These are phyloP conservation scores for Andrena camellia DNA, from an alignment of 2,888 invertebrate species.

Conservation along the genomic window DNA sequence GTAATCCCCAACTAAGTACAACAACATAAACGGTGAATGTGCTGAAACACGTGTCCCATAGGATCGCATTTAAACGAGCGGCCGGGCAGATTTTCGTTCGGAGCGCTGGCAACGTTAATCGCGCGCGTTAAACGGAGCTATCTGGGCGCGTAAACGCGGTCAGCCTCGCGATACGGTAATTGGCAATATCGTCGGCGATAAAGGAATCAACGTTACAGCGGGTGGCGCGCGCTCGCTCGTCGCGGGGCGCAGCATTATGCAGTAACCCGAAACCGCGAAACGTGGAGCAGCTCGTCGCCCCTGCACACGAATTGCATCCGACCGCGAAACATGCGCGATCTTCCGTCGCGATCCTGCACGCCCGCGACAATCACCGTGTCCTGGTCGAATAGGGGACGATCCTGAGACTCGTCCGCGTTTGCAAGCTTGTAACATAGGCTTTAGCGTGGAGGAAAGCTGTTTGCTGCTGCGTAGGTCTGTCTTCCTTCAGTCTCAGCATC, in stretches of 20 bases:
- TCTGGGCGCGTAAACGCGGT: conserved; percentile 61
- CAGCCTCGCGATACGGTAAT: conserved; percentile 75
- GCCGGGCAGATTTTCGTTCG: conserved; percentile 25
- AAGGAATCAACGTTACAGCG: conserved; percentile 77
- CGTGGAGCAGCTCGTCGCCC: conserved; percentile 67
- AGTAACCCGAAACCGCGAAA: conserved; percentile 80
- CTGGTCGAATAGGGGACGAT: background rate
- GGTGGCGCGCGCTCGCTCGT: background rate
- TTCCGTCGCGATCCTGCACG: conserved; percentile 59
- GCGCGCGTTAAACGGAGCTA: conserved; percentile 69
- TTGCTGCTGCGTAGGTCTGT: no score
- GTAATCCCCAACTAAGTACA: no score
- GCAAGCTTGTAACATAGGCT: background rate
- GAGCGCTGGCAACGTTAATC: conserved; percentile 56
- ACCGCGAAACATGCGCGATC: conserved; percentile 77
- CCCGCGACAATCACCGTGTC: background rate
- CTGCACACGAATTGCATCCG: conserved; percentile 70
- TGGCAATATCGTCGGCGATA: conserved; percentile 80
- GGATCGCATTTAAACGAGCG: no score
- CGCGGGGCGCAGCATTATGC: conserved; percentile 79
- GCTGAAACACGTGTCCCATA: background rate
- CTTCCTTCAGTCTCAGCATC: no score
- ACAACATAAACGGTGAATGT: no score
- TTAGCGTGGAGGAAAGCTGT: no score
- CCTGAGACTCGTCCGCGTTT: background rate